Percentiles rank a stretch among this genome's conserved stretches.
These are phyloP conservation scores for Popillia japonica DNA, from an alignment of 1,140 invertebrate genomes.

Conservation along the genomic window DNA sequence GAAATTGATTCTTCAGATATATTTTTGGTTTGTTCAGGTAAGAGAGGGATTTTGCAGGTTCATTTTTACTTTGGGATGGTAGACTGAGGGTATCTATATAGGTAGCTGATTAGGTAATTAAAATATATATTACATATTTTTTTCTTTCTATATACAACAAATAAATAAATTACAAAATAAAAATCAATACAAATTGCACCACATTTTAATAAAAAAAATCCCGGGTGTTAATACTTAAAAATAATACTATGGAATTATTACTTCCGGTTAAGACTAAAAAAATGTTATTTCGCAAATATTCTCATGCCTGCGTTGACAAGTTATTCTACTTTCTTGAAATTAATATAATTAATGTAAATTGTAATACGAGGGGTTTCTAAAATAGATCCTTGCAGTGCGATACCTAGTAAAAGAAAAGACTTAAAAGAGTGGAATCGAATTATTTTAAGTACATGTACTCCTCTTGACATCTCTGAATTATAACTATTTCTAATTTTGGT, in stretches of 20 bases:
- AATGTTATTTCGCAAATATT: background rate
- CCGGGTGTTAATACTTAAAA: conserved; percentile 26
- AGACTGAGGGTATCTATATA: background rate
- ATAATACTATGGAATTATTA: conserved; percentile 3
- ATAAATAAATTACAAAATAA: conserved; percentile 36
- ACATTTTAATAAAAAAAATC: background rate
- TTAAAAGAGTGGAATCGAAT: too few relatives aligned
- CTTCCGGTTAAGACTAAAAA: background rate
- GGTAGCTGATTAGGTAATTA: conserved; percentile 24
- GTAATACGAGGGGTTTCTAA: too few relatives aligned
- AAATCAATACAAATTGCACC: conserved; percentile 17
- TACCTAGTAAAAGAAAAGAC: too few relatives aligned
- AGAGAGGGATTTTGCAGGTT: background rate
- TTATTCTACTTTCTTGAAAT: too few relatives aligned
- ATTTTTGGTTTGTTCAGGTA: background rate
- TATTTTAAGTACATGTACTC: too few relatives aligned
- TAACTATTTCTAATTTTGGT: too few relatives aligned
- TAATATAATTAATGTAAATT: too few relatives aligned
- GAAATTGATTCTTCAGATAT: background rate
- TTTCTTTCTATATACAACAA: conserved; percentile 16
- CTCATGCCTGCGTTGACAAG: too few relatives aligned
- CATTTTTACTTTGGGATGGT: background rate
- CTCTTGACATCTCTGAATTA: too few relatives aligned
- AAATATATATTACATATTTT: conserved; percentile 30
- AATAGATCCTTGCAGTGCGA: too few relatives aligned